These are phyloP conservation scores for Gallinago media DNA, from an alignment of 2,113 vertebrate genomes.

Conservation along the genomic window DNA sequence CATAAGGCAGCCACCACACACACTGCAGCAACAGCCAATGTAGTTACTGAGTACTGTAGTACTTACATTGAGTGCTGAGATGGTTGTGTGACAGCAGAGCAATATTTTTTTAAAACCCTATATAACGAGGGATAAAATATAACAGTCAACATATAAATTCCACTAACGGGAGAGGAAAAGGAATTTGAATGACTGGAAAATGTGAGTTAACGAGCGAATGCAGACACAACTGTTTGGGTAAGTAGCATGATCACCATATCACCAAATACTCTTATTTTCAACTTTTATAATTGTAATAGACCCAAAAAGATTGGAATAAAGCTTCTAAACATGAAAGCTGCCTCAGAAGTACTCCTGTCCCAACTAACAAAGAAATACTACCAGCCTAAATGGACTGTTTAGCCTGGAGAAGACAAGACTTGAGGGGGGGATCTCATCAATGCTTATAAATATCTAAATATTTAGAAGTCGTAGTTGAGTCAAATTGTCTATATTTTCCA, in stretches of 20 bases:
- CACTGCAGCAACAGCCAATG: not conserved
- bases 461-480: no score
- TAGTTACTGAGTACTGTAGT: not conserved
- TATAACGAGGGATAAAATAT: not conserved
- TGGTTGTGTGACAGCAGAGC: not conserved
- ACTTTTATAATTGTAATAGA: not conserved
- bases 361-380: not conserved
- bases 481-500: no score
- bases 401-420: not conserved
- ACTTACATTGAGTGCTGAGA: not conserved
- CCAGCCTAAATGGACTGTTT: not conserved
- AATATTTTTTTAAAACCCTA: not conserved
- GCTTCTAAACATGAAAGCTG: not conserved
- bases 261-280: not conserved
- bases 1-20: not conserved
- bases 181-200: constrained; percentile 1
- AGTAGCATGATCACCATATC: not conserved
- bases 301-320: not conserved
- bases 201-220: not conserved
- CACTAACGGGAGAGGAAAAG: not conserved
- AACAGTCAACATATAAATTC: not conserved
- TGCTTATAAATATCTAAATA: not conserved
- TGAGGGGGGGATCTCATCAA: not conserved
- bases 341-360: not conserved
- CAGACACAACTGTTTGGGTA: not conserved